phyloP scores from a whole-genome alignment of 2,888 invertebrate species.

The Drosophila villosipedis region DNA sequence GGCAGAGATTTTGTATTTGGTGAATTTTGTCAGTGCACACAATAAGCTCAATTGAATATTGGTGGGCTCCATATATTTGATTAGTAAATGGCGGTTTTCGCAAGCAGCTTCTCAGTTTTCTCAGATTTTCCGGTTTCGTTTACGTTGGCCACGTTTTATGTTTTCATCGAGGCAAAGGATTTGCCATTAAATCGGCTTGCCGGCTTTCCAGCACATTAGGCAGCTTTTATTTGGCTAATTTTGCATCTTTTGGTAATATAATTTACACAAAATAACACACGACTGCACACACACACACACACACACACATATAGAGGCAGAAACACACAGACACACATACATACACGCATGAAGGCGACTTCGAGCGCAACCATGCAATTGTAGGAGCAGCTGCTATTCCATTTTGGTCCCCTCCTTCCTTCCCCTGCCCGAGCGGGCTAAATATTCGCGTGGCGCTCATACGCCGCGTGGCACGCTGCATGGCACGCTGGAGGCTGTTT shows the following conservation, averaged over 20 bases:
- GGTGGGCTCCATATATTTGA: constrained; percentile 32
- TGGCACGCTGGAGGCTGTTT: constrained; percentile 41
- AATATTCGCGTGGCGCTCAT: constrained; percentile 72
- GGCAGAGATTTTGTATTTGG: constrained; percentile 16
- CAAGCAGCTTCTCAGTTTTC: background rate
- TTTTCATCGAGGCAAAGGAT: constrained; percentile 73
- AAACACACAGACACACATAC: constrained; percentile 9
- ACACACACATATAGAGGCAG: constrained; percentile 3
- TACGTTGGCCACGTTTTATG: constrained; percentile 59
- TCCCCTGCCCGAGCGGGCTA: constrained; percentile 13
- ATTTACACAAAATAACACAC: constrained; percentile 80
- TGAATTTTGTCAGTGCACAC: constrained; percentile 35
- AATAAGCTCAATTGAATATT: constrained; percentile 33
- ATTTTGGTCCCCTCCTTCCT: constrained; percentile 3
- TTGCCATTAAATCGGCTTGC: constrained; percentile 71
- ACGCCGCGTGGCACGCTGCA: constrained; percentile 55
- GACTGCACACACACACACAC: constrained; percentile 65
- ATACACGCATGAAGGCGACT: background rate
- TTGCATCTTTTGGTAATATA: constrained; percentile 80
- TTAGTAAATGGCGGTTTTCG: constrained; percentile 32
- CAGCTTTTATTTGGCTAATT: constrained; percentile 80
- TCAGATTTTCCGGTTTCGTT: background rate
- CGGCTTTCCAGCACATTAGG: constrained; percentile 75
- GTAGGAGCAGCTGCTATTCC: constrained; percentile 54
- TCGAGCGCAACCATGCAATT: constrained; percentile 55